Percentiles rank a stretch among this genome's conserved stretches.
These are phyloP conservation scores for Nyctibius bracteatus DNA, from an alignment of 2,113 vertebrate genomes.

Conservation along the genomic window DNA sequence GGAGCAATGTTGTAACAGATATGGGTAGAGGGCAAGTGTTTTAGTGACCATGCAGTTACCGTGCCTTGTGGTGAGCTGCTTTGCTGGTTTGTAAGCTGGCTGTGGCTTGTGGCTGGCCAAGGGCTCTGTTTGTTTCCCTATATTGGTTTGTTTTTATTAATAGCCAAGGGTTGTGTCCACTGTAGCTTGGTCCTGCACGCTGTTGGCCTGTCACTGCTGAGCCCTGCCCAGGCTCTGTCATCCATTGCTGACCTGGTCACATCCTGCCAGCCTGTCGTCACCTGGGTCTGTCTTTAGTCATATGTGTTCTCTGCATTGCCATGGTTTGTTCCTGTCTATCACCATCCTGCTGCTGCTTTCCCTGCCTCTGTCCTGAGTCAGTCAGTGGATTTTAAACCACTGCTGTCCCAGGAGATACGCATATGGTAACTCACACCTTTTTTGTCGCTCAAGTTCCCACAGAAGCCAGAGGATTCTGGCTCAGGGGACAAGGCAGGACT, in stretches of 20 bases:
- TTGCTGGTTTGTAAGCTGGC: background rate
- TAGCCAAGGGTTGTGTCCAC: background rate
- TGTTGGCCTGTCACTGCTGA: background rate
- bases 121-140: background rate
- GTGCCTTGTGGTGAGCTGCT: background rate
- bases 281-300: background rate
- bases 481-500: background rate
- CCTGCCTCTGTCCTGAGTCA: background rate
- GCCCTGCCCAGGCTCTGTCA: background rate
- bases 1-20: background rate
- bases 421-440: background rate
- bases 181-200: background rate
- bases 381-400: background rate
- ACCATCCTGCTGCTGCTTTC: background rate
- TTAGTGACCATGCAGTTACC: background rate
- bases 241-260: background rate
- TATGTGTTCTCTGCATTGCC: background rate
- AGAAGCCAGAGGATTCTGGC: background rate
- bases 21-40: background rate
- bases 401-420: background rate
- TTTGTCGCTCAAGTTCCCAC: background rate
- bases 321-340: background rate
- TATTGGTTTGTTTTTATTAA: background rate
- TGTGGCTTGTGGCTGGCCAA: background rate
- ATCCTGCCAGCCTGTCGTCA: background rate